Evolutionary conservation across 2,797 vertebrate genomes (phyloP).

Genomic region (Acanthurus leucopareius): DNA sequence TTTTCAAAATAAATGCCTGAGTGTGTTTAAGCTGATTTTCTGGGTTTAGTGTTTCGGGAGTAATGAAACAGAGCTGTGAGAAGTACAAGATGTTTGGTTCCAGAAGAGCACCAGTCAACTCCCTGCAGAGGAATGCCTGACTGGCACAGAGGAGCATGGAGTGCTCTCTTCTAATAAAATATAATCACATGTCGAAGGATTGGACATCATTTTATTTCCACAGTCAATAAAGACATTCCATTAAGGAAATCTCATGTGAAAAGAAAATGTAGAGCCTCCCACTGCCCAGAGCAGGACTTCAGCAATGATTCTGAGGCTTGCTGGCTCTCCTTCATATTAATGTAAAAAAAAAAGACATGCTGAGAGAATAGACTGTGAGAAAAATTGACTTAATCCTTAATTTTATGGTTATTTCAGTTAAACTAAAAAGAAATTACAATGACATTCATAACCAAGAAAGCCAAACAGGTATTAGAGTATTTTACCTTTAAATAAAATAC

Average conservation of each 20-base stretch:
- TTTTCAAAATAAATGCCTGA: slow-evolving; percentile 80
- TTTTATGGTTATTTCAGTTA: slow-evolving; percentile 18
- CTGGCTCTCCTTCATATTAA: slow-evolving; percentile 23
- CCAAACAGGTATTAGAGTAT: background rate
- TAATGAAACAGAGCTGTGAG: slow-evolving; percentile 76
- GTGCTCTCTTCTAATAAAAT: slow-evolving; percentile 71
- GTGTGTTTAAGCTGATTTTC: slow-evolving; percentile 77
- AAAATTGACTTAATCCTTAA: background rate
- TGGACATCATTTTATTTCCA: slow-evolving; percentile 75
- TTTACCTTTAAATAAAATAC: slow-evolving; percentile 11
- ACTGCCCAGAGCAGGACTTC: slow-evolving; percentile 17
- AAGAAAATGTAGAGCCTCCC: slow-evolving; percentile 41
- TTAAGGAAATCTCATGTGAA: slow-evolving; percentile 68
- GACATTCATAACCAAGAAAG: slow-evolving; percentile 1
- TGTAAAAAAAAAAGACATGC: slow-evolving; percentile 16
- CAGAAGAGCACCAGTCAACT: slow-evolving; percentile 71
- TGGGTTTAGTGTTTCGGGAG: slow-evolving; percentile 77
- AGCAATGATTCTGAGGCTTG: slow-evolving; percentile 30
- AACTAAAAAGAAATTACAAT: background rate
- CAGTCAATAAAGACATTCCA: slow-evolving; percentile 72
- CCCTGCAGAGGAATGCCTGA: slow-evolving; percentile 80
- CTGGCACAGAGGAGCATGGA: slow-evolving; percentile 65
- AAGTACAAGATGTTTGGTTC: slow-evolving; percentile 76
- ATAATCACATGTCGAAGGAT: slow-evolving; percentile 67
- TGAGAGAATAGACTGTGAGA: slow-evolving; percentile 22